Evolutionary conservation across 2,888 invertebrate species (phyloP).

Genomic region (Aplocera efformata): DNA sequence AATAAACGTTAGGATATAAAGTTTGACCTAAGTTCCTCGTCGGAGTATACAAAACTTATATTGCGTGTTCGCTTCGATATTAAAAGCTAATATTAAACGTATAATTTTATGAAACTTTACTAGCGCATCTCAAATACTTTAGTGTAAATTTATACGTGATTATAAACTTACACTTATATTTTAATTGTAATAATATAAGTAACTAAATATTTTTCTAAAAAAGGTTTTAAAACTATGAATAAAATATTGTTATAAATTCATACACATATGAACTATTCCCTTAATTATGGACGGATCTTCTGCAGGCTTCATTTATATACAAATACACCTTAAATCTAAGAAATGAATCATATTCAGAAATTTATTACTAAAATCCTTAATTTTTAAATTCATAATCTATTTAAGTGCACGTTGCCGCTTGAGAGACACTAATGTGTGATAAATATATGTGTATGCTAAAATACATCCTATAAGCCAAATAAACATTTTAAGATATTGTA

Average conservation of each 20-base stretch:
- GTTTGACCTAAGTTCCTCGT: constrained; percentile 8
- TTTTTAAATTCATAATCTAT: constrained; percentile 11
- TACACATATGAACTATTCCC: constrained; percentile 17
- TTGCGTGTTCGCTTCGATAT: constrained; percentile 9
- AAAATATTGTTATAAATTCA: constrained; percentile 12
- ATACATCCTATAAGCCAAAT: too few species aligned
- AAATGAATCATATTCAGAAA: constrained; percentile 4
- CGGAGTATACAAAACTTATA: constrained; percentile 12
- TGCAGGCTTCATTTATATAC: constrained; percentile 53
- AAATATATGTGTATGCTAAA: too few species aligned
- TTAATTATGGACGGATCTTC: constrained; percentile 64
- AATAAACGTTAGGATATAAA: constrained; percentile 10
- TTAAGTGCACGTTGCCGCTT: constrained; percentile 43
- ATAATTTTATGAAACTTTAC: constrained; percentile 3
- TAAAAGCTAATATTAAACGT: constrained; percentile 7
- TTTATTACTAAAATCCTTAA: neutral
- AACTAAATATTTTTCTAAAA: constrained; percentile 1
- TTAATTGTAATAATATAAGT: too few species aligned
- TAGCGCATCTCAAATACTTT: too few species aligned
- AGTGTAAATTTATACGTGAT: too few species aligned
- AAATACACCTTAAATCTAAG: constrained; percentile 25
- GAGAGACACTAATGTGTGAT: constrained; percentile 16
- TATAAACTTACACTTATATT: too few species aligned
- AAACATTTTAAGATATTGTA: too few species aligned
- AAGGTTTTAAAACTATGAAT: neutral